Base-by-base conservation (phyloP, 2,113 vertebrate species). In the Acanthisitta chloris region DNA sequence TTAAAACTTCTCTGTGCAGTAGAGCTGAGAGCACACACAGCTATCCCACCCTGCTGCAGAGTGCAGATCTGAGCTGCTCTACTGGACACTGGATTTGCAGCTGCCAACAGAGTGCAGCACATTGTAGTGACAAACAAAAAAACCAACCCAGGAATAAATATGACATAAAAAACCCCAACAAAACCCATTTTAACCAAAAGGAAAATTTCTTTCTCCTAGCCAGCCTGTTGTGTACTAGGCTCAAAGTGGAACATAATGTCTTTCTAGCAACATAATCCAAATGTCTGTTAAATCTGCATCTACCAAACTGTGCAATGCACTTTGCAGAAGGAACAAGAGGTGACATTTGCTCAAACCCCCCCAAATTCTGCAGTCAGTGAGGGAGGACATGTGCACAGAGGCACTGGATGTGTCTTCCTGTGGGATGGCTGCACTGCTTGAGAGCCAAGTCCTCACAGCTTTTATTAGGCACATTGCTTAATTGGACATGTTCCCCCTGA, bases 211-310 rank as follows among this genome's bases (percentile, higher is more conserved):
- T 93, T 70, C 45, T 80, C 34, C 9, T 7, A 71, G 58, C 49
- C 64, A 92, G 7, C 55, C 31, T 33, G 26, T 64, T 13, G 8
- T 17, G 67, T 54, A 16, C 58, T 58, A 24, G 33, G 73, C 24
- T 42, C 29, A 55, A 90, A 89, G 13, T 59, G 51, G 62, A 91
- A 77, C 46, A n/a, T 72, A 89, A 43, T 31, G 36, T 61, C 38
- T 80, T 85, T 81, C 61, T 57, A 66, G 45, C 43, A 82, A 49
- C 28, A 38, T 51, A 71, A 86, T 86, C 80, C 76, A 79, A 91
- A 74, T 29, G 14, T 64, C 84, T 85, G 36, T 85, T 72, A 46
- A 42, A 76, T 85, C 48, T 77, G 36, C 42, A 84, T 80, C 34
- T 82, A 70, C 18, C 36, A 43, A 81, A 88, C 31, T 49, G 57